phyloP scores from a whole-genome alignment of 1,140 invertebrate species.

The Euwallacea similis region DNA sequence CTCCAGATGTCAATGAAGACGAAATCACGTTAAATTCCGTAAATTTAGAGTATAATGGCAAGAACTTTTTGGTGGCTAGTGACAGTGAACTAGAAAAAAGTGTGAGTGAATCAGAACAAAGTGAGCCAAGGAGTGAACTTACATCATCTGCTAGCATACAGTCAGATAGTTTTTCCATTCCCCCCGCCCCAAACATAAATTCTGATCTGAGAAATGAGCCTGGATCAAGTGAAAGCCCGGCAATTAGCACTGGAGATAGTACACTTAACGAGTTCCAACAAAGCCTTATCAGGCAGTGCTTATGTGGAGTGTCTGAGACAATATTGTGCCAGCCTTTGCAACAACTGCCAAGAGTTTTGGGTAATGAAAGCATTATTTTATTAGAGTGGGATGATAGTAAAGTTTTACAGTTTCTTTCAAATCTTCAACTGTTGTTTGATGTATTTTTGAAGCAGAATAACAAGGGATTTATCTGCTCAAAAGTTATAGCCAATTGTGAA shows the following conservation, averaged over 20 bases:
- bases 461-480: conserved; percentile 76
- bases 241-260: conserved; percentile 10
- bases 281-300: conserved; percentile 69
- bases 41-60: conserved; percentile 41
- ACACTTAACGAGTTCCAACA: conserved; percentile 61
- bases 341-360: conserved; percentile 57
- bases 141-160: conserved; percentile 29
- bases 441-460: conserved; percentile 81
- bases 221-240: conserved; percentile 1
- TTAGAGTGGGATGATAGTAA: conserved; percentile 72
- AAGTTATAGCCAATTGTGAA: conserved; percentile 76
- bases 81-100: conserved; percentile 42
- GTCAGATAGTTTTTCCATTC: conserved; percentile 43
- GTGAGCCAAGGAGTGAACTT: conserved; percentile 16
- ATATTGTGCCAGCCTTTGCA: conserved; percentile 69
- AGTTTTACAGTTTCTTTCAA: conserved; percentile 76
- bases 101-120: conserved; percentile 36
- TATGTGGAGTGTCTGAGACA: conserved; percentile 74
- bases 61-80: conserved; percentile 44
- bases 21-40: conserved; percentile 45
- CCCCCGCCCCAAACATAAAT: conserved; percentile 46
- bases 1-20: conserved; percentile 48
- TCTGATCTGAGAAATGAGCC: conserved; percentile 4
- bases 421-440: conserved; percentile 80
- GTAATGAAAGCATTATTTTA: conserved; percentile 56